phyloP scores from a whole-genome alignment of 2,797 vertebrate species.

The Cygnus olor region DNA sequence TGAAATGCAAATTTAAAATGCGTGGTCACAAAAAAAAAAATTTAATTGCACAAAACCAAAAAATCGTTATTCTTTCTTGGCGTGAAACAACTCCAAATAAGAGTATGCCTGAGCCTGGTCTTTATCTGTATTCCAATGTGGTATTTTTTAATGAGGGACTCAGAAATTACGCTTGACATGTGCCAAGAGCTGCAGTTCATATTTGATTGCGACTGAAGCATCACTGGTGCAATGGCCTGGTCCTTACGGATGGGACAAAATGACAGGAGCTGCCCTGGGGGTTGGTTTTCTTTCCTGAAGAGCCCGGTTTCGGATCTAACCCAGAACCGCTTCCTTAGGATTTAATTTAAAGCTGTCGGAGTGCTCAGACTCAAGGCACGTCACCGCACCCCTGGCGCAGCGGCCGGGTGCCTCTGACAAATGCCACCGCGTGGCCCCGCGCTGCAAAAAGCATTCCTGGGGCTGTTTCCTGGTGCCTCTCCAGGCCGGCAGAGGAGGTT shows the following conservation, averaged over 20 bases:
- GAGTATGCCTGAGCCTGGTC: background rate
- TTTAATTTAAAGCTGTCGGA: rapidly evolving
- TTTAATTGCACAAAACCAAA: background rate
- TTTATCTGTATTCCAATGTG: background rate
- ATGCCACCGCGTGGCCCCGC: background rate
- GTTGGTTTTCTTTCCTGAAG: background rate
- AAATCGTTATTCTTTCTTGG: background rate
- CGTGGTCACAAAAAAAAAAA: background rate
- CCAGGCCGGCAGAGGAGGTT: constrained; percentile 19
- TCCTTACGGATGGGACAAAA: rapidly evolving
- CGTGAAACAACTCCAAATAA: background rate
- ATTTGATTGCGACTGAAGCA: background rate
- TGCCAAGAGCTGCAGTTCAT: background rate
- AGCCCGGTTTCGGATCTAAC: background rate
- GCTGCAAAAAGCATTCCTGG: background rate
- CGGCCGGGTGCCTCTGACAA: background rate
- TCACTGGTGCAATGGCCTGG: rapidly evolving
- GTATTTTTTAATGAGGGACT: background rate
- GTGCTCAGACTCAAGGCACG: background rate
- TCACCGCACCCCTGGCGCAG: background rate
- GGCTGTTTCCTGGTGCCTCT: background rate
- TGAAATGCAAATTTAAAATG: background rate
- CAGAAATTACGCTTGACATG: background rate
- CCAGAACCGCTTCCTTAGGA: rapidly evolving
- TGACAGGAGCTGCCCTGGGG: rapidly evolving